phyloP scores from a whole-genome alignment of 2,888 invertebrate species.

The Notocelia uddmanniana region DNA sequence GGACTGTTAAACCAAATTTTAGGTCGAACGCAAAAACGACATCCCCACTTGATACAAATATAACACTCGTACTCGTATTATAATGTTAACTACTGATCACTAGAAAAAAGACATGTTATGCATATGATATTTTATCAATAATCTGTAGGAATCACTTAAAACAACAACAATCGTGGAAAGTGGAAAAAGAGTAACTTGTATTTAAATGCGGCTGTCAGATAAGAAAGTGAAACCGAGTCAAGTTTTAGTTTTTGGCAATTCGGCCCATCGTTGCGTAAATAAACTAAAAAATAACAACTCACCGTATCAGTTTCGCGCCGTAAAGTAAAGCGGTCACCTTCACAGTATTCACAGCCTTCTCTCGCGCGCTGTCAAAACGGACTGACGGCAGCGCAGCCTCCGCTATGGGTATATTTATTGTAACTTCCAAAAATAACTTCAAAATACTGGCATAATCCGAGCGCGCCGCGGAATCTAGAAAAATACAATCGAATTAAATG shows the following conservation, averaged over 20 bases:
- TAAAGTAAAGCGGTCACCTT: constrained; percentile 24
- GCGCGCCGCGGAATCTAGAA: too few relatives aligned
- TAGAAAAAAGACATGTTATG: too few relatives aligned
- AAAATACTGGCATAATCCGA: neutral
- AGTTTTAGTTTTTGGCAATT: constrained; percentile 18
- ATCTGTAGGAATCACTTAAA: neutral
- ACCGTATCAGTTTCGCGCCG: constrained; percentile 34
- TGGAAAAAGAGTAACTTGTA: neutral
- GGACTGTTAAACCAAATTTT: neutral
- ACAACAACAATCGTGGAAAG: neutral
- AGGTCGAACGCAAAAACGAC: neutral
- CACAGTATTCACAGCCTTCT: constrained; percentile 35
- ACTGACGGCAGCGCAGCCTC: constrained; percentile 42
- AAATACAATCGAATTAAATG: neutral
- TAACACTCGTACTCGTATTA: too few relatives aligned
- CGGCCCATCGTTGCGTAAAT: constrained; percentile 30
- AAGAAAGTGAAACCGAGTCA: constrained; percentile 27
- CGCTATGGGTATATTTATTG: constrained; percentile 9
- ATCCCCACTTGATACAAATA: neutral
- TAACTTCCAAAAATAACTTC: constrained; percentile 23
- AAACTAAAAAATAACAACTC: constrained; percentile 30
- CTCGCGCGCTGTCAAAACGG: constrained; percentile 32
- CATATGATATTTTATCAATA: neutral
- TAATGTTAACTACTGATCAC: neutral
- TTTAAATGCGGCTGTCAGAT: neutral